Evolutionary conservation across 1,140 invertebrate species (phyloP).

Genomic region (Microplitis demolitor): DNA sequence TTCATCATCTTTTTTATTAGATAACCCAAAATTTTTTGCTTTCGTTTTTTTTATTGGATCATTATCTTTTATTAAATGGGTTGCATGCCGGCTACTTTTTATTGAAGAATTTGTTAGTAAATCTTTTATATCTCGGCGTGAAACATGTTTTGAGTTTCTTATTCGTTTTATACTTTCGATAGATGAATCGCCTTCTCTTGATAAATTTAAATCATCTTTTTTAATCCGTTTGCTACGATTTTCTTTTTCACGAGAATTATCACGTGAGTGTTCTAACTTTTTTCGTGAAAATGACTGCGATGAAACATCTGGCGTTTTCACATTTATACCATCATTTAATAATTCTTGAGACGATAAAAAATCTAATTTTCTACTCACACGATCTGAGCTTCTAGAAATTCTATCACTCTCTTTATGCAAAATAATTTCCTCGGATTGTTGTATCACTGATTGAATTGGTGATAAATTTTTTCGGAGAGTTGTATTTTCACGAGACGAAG

Average conservation of each 20-base stretch:
- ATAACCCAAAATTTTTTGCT: constrained; percentile 47
- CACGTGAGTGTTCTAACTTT: constrained; percentile 54
- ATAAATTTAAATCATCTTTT: constrained; percentile 45
- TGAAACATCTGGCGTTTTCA: constrained; percentile 53
- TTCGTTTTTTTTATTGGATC: constrained; percentile 46
- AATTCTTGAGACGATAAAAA: constrained; percentile 50
- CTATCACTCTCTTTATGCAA: constrained; percentile 43
- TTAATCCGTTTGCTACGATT: constrained; percentile 55
- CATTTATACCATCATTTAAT: constrained; percentile 49
- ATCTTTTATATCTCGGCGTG: constrained; percentile 46
- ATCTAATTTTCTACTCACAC: constrained; percentile 53
- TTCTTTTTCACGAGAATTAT: constrained; percentile 55
- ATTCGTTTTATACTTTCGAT: constrained; percentile 39
- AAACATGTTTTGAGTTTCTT: constrained; percentile 45
- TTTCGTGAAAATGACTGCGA: constrained; percentile 47
- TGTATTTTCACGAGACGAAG: no score
- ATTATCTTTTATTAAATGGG: constrained; percentile 37
- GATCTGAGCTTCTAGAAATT: constrained; percentile 43
- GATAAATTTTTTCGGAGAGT: constrained; percentile 44
- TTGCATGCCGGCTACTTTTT: constrained; percentile 43
- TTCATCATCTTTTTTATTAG: constrained; percentile 49
- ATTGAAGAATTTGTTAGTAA: constrained; percentile 31
- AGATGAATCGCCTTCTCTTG: constrained; percentile 39
- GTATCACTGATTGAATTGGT: constrained; percentile 42
- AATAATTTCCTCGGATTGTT: constrained; percentile 34